phyloP scores from a whole-genome alignment of 2,797 vertebrate genomes.

The Propithecus deckenii region DNA sequence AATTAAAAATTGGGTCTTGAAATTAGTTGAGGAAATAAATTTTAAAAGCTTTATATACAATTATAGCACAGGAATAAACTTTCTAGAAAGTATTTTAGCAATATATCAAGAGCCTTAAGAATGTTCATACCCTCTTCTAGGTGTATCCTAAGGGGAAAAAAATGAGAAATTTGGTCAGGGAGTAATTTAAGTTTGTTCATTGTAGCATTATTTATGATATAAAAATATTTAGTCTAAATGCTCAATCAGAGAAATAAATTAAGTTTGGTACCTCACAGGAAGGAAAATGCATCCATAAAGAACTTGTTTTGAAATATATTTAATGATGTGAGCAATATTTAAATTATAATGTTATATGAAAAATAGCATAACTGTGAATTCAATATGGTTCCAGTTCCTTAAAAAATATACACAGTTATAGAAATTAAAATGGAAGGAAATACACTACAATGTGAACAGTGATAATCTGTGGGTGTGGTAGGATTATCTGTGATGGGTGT shows the following conservation, averaged over 20 bases:
- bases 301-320: constrained; percentile 31
- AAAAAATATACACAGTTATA: not conserved
- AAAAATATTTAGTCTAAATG: not conserved
- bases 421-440: not conserved
- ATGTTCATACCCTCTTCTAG: not conserved
- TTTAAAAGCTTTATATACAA: not conserved
- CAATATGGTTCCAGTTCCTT: not conserved
- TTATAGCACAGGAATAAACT: not conserved
- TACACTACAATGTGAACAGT: not conserved
- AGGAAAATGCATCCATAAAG: constrained; percentile 13
- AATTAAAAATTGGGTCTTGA: not conserved
- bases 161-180: not conserved
- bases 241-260: not conserved
- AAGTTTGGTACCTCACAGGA: not conserved
- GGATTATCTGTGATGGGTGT: not conserved
- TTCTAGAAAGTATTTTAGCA: not conserved
- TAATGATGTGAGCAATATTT: not conserved
- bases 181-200: not conserved
- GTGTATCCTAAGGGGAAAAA: not conserved
- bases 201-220: not conserved
- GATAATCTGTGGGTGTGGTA: not conserved
- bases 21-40: constrained; percentile 47
- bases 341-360: not conserved
- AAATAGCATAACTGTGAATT: not conserved
- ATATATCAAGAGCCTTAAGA: not conserved